Percentiles rank a stretch among this genome's conserved stretches.
These are phyloP conservation scores for Gymnocheta viridis DNA, from an alignment of 2,888 invertebrate species.

Conservation along the genomic window DNA sequence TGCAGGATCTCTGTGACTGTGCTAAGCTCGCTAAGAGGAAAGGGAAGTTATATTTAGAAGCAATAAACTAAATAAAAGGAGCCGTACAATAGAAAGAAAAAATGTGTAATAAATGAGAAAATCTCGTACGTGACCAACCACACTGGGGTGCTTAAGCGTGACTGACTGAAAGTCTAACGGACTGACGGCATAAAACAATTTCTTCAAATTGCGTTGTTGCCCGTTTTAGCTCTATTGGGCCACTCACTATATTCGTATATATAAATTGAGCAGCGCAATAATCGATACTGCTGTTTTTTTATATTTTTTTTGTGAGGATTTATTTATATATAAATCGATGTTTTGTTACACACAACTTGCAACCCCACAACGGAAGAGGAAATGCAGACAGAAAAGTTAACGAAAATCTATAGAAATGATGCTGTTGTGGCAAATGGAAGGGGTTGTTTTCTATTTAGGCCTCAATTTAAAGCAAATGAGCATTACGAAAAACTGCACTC, in stretches of 20 bases:
- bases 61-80: slow-evolving; percentile 77
- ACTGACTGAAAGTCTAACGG: neutral
- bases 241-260: slow-evolving; percentile 35
- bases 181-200: slow-evolving; percentile 30
- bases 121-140: slow-evolving; percentile 81
- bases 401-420: slow-evolving; percentile 4
- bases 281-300: slow-evolving; percentile 57
- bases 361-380: slow-evolving; percentile 49
- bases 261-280: slow-evolving; percentile 65
- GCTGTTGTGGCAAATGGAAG: slow-evolving; percentile 19
- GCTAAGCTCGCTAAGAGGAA: neutral
- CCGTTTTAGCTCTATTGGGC: slow-evolving; percentile 31
- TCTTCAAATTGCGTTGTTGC: slow-evolving; percentile 32
- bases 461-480: slow-evolving; percentile 77
- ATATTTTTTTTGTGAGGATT: neutral
- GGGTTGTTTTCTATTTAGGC: slow-evolving; percentile 76
- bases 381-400: slow-evolving; percentile 39
- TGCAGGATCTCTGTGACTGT: neutral
- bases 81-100: slow-evolving; percentile 31
- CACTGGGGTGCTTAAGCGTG: slow-evolving; percentile 74
- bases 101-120: slow-evolving; percentile 81
- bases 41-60: slow-evolving; percentile 72
- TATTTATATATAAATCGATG: slow-evolving; percentile 48
- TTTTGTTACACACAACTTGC: slow-evolving; percentile 22
- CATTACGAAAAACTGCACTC: slow-evolving; percentile 77